Percentiles rank a stretch among this genome's conserved stretches.
These are phyloP conservation scores for Trematocara macrostoma DNA, from an alignment of 2,113 vertebrate species.

Conservation along the genomic window DNA sequence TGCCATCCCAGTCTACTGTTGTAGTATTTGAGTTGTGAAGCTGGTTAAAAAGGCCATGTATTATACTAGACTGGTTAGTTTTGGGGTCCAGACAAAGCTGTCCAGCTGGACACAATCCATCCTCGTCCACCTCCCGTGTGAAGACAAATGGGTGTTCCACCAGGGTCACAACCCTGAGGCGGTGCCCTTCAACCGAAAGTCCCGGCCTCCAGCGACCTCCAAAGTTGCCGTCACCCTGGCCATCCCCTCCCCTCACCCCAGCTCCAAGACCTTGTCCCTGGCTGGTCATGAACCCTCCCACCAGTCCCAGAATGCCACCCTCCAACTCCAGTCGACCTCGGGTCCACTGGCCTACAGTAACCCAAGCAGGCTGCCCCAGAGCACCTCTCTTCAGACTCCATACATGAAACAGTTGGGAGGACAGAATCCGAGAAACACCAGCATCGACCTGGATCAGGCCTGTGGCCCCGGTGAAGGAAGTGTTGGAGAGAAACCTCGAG, in stretches of 20 bases:
- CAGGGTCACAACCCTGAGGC: slow-evolving; percentile 89
- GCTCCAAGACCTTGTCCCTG: slow-evolving; percentile 86
- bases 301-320: slow-evolving; percentile 82
- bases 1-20: slow-evolving; percentile 33
- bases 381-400: slow-evolving; percentile 94
- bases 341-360: slow-evolving; percentile 89
- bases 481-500: slow-evolving; percentile 88
- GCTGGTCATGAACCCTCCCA: slow-evolving; percentile 75
- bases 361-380: slow-evolving; percentile 90
- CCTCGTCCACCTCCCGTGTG: slow-evolving; percentile 88
- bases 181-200: slow-evolving; percentile 64
- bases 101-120: slow-evolving; percentile 89
- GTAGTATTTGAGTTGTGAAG: slow-evolving; percentile 83
- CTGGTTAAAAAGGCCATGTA: slow-evolving; percentile 84
- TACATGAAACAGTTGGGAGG: slow-evolving; percentile 89
- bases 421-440: slow-evolving; percentile 79
- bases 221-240: slow-evolving; percentile 29
- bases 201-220: slow-evolving; percentile 69
- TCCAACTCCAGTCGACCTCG: slow-evolving; percentile 83
- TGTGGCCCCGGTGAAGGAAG: slow-evolving; percentile 87
- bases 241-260: slow-evolving; percentile 63
- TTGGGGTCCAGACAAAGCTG: slow-evolving; percentile 89
- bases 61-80: slow-evolving; percentile 81
- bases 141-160: slow-evolving; percentile 93
- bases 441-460: slow-evolving; percentile 84